Conservation (phyloP, 2,797 vertebrate genomes). For the Gymnocypris eckloni region DNA sequence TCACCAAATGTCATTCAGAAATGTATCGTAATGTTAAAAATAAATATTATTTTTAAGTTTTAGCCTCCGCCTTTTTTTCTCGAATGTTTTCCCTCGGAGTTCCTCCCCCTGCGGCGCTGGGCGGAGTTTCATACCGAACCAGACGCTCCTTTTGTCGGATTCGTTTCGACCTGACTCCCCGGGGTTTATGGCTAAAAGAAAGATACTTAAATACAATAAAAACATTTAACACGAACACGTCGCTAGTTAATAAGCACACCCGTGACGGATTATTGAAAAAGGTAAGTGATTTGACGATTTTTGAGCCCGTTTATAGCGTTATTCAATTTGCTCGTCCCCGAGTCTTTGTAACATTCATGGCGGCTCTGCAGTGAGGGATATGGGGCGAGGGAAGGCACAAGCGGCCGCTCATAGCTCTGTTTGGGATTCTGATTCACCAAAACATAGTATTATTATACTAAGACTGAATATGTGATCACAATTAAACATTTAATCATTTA, state of each 20-base stretch:
- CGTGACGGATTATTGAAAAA: constrained; percentile 50
- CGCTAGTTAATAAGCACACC: constrained; percentile 49
- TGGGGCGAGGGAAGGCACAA: constrained; percentile 68
- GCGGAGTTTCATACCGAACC: constrained; percentile 87
- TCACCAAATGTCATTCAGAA: not conserved
- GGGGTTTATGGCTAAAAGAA: constrained; percentile 78
- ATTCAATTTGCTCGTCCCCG: constrained; percentile 75
- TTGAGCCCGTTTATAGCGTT: constrained; percentile 63
- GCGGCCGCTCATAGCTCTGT: constrained; percentile 60
- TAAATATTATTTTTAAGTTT: constrained; percentile 30
- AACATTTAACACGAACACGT: constrained; percentile 50
- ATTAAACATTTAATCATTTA: not conserved
- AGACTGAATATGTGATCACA: not conserved
- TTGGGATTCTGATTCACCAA: not conserved
- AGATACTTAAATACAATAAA: constrained; percentile 64
- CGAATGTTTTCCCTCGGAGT: constrained; percentile 79
- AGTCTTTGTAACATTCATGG: constrained; percentile 79
- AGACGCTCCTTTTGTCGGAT: constrained; percentile 88
- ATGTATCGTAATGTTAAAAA: not conserved
- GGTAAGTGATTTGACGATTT: constrained; percentile 70
- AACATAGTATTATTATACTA: not conserved
- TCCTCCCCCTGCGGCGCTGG: constrained; percentile 88
- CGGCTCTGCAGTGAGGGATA: constrained; percentile 78
- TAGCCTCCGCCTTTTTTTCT: constrained; percentile 69
- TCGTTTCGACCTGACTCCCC: constrained; percentile 82